Evolutionary conservation across 2,888 invertebrate species (phyloP).

Genomic region (Pherbina coryleti): DNA sequence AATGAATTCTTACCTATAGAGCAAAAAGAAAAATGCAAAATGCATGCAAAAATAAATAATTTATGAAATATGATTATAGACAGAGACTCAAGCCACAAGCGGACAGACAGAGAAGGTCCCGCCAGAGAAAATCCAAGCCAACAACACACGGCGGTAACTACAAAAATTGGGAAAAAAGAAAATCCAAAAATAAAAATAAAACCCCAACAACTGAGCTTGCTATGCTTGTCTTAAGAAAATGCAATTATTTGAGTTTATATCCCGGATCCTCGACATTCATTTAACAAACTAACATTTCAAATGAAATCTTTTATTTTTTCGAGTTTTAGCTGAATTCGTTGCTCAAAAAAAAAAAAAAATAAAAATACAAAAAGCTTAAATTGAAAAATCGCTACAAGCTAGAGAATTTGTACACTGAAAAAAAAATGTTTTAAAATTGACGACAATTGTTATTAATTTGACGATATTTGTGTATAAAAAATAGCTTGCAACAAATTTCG

Average conservation of each 20-base stretch:
- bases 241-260: slow-evolving; percentile 57
- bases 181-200: neutral
- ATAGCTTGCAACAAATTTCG: no score
- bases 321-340: neutral
- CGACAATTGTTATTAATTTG: no score
- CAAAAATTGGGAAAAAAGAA: slow-evolving; percentile 9
- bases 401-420: slow-evolving; percentile 22
- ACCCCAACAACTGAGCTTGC: slow-evolving; percentile 41
- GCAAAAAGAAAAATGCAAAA: slow-evolving; percentile 44
- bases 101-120: neutral
- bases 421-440: no score
- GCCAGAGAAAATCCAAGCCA: neutral
- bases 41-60: slow-evolving; percentile 59
- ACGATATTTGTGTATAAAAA: no score
- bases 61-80: slow-evolving; percentile 52
- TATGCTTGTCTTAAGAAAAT: slow-evolving; percentile 57
- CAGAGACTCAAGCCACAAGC: slow-evolving; percentile 30
- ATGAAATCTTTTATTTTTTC: slow-evolving; percentile 45
- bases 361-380: slow-evolving; percentile 13
- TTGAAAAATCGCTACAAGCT: neutral
- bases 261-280: slow-evolving; percentile 32
- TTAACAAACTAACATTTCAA: slow-evolving; percentile 48
- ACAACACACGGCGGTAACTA: slow-evolving; percentile 13
- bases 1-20: slow-evolving; percentile 37
- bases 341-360: neutral